Evolutionary conservation across 2,888 invertebrate species (phyloP).

Genomic region (Thera britannica): DNA sequence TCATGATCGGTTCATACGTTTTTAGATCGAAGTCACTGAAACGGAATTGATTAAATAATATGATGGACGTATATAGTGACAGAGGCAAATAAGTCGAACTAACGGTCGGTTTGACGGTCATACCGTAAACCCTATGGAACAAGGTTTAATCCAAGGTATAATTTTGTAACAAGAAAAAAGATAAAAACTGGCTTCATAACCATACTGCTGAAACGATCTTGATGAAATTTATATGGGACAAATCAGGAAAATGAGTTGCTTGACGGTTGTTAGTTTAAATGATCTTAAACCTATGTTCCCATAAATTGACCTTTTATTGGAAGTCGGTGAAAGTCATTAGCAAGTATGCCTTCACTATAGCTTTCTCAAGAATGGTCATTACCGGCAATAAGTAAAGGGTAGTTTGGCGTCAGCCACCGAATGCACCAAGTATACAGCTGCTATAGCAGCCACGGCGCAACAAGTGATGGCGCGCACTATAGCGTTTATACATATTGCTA

Average conservation of each 20-base stretch:
- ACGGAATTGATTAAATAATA: neutral
- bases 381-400: conserved; percentile 77
- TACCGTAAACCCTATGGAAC: no score
- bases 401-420: conserved; percentile 62
- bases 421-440: conserved; percentile 62
- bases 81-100: no score
- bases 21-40: conserved; percentile 63
- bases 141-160: no score
- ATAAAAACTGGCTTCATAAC: no score
- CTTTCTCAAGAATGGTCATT: conserved; percentile 7
- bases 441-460: conserved; percentile 66
- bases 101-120: no score
- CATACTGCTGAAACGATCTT: no score
- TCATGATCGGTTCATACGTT: conserved; percentile 58
- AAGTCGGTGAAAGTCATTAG: neutral
- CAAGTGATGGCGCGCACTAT: conserved; percentile 70
- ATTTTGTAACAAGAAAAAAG: no score
- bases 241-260: no score
- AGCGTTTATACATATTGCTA: conserved; percentile 74
- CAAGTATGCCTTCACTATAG: neutral
- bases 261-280: no score
- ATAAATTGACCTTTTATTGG: neutral
- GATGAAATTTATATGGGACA: no score
- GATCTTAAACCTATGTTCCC: no score
- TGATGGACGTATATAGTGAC: no score